These are phyloP conservation scores for Drosophila bocqueti DNA, from an alignment of 1,140 invertebrate genomes.

Conservation along the genomic window DNA sequence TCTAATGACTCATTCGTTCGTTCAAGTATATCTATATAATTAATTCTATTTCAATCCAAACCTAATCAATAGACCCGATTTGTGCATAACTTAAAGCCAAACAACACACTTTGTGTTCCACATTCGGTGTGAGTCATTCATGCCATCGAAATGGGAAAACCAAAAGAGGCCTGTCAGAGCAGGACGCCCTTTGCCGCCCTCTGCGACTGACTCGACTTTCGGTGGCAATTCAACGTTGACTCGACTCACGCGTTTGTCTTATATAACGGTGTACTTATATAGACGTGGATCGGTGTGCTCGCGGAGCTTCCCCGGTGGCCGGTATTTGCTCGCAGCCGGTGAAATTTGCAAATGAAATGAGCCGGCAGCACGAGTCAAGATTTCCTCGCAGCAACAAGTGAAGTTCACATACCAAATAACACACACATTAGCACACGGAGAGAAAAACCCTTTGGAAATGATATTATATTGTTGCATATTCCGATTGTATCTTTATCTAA, in stretches of 20 bases:
- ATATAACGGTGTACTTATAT: conserved; percentile 25
- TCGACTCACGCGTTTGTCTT: conserved; percentile 28
- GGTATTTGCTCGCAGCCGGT: conserved; percentile 43
- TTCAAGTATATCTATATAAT: neutral
- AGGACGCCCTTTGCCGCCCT: conserved; percentile 30
- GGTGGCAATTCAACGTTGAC: conserved; percentile 40
- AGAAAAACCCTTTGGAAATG: neutral
- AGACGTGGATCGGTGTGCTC: conserved; percentile 6
- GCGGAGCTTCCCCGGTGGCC: conserved; percentile 35
- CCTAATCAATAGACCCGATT: neutral
- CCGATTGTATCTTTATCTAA: no score
- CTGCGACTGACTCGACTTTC: conserved; percentile 28
- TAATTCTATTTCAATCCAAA: neutral
- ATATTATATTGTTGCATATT: neutral
- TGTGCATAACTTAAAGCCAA: conserved; percentile 10
- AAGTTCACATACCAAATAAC: conserved; percentile 11
- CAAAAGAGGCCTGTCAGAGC: neutral
- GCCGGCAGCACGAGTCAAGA: conserved; percentile 39
- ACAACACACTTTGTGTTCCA: conserved; percentile 5
- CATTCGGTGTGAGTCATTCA: conserved; percentile 10
- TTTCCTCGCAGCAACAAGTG: conserved; percentile 51
- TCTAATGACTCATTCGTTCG: neutral
- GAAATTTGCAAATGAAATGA: conserved; percentile 70
- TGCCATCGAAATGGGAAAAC: neutral
- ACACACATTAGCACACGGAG: conserved; percentile 11